Conservation (phyloP, 2,888 invertebrate species). For the Prenolepis imparis region DNA sequence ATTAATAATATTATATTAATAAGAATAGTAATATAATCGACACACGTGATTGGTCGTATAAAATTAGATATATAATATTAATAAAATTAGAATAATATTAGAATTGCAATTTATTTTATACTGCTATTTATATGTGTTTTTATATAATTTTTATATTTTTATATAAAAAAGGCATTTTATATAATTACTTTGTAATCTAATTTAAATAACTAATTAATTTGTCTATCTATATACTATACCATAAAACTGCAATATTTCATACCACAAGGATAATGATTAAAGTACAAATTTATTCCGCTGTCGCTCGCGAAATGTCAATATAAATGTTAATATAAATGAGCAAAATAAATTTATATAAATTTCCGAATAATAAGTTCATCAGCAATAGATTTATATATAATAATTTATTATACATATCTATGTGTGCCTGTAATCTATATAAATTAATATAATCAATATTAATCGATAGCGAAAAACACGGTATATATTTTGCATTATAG, state of each 20-base stretch:
- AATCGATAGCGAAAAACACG: not conserved
- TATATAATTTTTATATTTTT: not conserved
- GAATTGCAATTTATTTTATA: not conserved
- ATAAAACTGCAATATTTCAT: slow-evolving; percentile 19
- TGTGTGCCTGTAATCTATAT: not conserved
- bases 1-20: not conserved
- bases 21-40: no score
- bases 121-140: not conserved
- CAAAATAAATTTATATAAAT: not conserved
- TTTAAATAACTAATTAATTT: slow-evolving; percentile 15
- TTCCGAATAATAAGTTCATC: not conserved
- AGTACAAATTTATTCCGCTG: not conserved
- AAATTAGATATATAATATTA: no score
- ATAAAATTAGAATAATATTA: not conserved
- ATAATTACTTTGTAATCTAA: not conserved
- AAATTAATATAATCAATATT: not conserved
- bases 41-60: no score
- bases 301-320: not conserved
- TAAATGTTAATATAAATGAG: not conserved
- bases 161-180: not conserved
- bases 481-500: not conserved
- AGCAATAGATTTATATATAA: not conserved
- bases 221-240: no score
- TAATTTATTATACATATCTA: not conserved
- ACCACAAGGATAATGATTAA: slow-evolving; percentile 17